Evolutionary conservation across 2,888 invertebrate species (phyloP), one percentile per base, ranked within the genome.

Genomic region (Eupithecia vulgata): DNA sequence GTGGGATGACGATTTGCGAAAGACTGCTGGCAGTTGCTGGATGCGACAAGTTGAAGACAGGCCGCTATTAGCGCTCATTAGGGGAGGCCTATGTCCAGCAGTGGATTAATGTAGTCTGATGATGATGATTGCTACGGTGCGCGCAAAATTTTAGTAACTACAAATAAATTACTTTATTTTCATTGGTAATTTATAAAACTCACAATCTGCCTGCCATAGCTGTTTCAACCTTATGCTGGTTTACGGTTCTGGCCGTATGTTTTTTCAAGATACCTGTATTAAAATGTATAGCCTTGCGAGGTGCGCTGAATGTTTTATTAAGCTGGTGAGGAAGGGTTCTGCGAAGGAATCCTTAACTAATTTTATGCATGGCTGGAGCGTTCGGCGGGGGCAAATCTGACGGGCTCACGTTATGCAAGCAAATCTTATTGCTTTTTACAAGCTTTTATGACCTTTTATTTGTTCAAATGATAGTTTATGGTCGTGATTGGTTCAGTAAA

Each of bases 281-380:
- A 83, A 83, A 81, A 83, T 83, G 79, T 84, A 84, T 81, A 78
- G 80, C 40, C 40, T 37, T 75, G 76, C 72, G 71, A 75, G 84
- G 79, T 79, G 71, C 61, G 73, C 79, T 81, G 80, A 81, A 84
- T 85, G 79, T 84, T 84, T 85, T 83, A 85, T 81, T 76, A 81
- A 82, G 75, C 70, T 74, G 45, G 68, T 69, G 42, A 35, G 40
- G 67, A 70, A 68, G 67, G 70, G 69, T 64, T 65, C 42, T 21
- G 34, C 40, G 52, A 52, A 65, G 68, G 78, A 76, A 78, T 78
- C 68, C 71, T 77, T 74, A 77, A 79, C 76, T 78, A 79, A 80
- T 80, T 74, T 79, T 79, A 79, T 78, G 74, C 80, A 78, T 79
- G 75, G 77, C 62, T 21, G 66, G 70, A 48, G 73, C 64, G 45